Percentiles rank a stretch among this genome's conserved stretches.
These are phyloP conservation scores for Alouatta palliata DNA, from an alignment of 2,113 vertebrate genomes.

Conservation along the genomic window DNA sequence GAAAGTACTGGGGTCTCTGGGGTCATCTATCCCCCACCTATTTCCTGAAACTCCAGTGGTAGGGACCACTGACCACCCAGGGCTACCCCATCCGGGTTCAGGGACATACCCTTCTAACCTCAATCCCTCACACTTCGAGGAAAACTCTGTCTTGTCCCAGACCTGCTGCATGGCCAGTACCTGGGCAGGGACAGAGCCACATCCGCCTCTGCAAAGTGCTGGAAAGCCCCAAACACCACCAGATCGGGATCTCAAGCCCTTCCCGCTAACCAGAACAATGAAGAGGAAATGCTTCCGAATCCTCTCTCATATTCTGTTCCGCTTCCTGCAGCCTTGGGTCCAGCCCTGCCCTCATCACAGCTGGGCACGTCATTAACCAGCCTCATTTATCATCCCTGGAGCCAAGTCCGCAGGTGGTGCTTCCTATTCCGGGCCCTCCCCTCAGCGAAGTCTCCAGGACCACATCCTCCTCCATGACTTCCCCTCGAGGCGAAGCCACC, in stretches of 20 bases:
- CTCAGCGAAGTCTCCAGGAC: not conserved
- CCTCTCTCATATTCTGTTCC: not conserved
- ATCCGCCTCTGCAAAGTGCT: not conserved
- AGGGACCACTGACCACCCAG: not conserved
- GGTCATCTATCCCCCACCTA: not conserved
- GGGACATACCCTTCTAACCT: not conserved
- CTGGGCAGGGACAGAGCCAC: not conserved
- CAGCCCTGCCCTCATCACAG: not conserved
- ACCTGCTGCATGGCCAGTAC: not conserved
- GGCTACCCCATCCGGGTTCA: not conserved
- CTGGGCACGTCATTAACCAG: constrained; percentile 17
- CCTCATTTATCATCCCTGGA: constrained; percentile 1
- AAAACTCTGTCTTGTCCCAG: not conserved
- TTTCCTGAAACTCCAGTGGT: not conserved
- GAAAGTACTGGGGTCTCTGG: not conserved
- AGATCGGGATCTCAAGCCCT: not conserved
- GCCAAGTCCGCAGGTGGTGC: not conserved
- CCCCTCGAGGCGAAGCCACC: not conserved
- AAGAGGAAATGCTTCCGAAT: constrained; percentile 50
- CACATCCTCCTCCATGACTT: constrained; percentile 16
- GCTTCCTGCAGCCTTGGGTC: not conserved
- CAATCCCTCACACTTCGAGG: not conserved
- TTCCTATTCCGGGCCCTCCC: constrained; percentile 24
- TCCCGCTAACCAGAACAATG: not conserved
- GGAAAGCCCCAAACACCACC: not conserved